Evolutionary conservation across 2,113 vertebrate genomes (phyloP).

Genomic region (Saccopteryx bilineata): DNA sequence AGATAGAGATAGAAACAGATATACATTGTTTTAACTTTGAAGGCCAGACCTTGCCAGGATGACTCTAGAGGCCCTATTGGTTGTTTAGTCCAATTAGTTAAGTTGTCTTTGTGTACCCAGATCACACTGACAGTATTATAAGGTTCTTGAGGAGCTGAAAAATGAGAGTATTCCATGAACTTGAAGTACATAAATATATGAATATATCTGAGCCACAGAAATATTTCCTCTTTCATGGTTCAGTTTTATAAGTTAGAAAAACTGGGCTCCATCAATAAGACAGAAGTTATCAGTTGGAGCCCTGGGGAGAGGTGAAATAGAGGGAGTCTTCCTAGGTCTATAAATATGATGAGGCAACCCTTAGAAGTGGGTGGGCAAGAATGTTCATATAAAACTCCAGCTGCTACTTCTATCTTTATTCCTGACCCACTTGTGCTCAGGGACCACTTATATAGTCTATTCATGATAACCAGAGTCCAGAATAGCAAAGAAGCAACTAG

Average conservation of each 20-base stretch:
- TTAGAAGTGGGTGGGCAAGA: neutral
- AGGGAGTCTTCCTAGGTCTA: neutral
- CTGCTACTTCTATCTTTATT: neutral
- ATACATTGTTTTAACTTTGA: slow-evolving; percentile 54
- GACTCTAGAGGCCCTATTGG: neutral
- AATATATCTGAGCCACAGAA: neutral
- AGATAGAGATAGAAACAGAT: slow-evolving; percentile 26
- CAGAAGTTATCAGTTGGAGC: neutral
- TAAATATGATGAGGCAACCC: neutral
- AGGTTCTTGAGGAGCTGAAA: neutral
- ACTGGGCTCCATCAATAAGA: neutral
- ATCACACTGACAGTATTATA: neutral
- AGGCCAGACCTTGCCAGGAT: neutral
- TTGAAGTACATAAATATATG: slow-evolving; percentile 6
- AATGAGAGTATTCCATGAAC: neutral
- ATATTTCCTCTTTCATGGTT: neutral
- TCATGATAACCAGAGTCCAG: neutral
- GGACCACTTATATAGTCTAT: neutral
- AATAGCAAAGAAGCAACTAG: neutral
- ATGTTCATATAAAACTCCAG: neutral
- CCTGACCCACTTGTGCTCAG: neutral
- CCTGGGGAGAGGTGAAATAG: neutral
- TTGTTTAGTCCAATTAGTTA: neutral
- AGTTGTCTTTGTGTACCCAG: neutral
- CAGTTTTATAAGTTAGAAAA: neutral